Percentiles rank a stretch among this genome's conserved stretches.
phyloP scores from a whole-genome alignment of 2,888 invertebrate genomes.

The Andrena marginata region DNA sequence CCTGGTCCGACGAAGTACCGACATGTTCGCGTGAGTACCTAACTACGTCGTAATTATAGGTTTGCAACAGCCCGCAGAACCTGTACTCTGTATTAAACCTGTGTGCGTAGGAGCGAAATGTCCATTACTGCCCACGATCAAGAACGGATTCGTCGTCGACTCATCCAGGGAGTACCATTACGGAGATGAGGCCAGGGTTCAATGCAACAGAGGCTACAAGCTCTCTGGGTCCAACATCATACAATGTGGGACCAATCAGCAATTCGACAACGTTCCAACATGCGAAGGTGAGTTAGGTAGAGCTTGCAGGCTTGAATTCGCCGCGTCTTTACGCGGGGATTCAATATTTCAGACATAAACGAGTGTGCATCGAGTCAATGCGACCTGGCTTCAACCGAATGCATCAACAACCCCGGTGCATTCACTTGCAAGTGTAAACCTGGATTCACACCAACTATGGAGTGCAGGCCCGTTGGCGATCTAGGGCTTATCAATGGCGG shows the following conservation, averaged over 20 bases:
- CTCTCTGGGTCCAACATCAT: conserved; percentile 93
- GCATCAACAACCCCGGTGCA: conserved; percentile 94
- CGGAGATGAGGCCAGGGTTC: conserved; percentile 96
- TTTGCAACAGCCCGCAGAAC: conserved; percentile 6
- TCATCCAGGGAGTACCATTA: conserved; percentile 91
- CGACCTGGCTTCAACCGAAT: conserved; percentile 95
- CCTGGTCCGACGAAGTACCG: conserved; percentile 97
- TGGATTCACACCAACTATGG: conserved; percentile 94
- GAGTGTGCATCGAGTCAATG: conserved; percentile 96
- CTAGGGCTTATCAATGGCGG: conserved; percentile 95
- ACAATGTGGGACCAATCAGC: conserved; percentile 93
- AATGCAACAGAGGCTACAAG: conserved; percentile 96
- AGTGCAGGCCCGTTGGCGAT: conserved; percentile 96
- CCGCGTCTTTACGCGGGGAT: neutral
- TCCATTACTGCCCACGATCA: conserved; percentile 91
- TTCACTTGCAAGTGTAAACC: conserved; percentile 95
- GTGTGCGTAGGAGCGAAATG: conserved; percentile 87
- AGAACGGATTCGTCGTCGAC: conserved; percentile 95
- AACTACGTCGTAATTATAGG: neutral
- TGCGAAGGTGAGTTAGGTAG: conserved; percentile 89
- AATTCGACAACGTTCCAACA: conserved; percentile 93
- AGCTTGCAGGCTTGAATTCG: neutral
- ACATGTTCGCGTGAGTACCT: conserved; percentile 90
- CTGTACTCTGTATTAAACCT: too few relatives aligned
- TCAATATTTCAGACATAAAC: conserved; percentile 90